These are phyloP conservation scores for Aphelocoma coerulescens DNA, from an alignment of 2,113 vertebrate genomes.

Conservation along the genomic window DNA sequence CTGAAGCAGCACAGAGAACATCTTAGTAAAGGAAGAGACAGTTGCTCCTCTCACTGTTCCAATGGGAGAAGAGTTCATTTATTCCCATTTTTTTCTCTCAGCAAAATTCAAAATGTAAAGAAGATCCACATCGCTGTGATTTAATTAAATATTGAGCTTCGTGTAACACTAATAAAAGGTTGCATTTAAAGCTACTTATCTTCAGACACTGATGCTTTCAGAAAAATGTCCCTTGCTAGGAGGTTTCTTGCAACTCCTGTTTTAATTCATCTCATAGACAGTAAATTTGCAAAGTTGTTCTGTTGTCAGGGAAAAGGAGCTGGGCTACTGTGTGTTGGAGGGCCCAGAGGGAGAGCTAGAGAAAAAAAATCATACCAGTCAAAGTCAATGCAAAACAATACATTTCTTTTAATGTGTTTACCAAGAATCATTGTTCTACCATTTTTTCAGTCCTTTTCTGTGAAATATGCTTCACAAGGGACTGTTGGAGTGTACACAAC, in stretches of 20 bases:
- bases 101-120: neutral
- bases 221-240: neutral
- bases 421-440: neutral
- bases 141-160: neutral
- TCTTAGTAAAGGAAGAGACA: neutral
- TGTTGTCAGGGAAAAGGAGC: neutral
- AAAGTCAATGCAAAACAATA: neutral
- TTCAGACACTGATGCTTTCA: neutral
- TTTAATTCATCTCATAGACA: neutral
- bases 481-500: neutral
- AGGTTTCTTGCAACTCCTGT: neutral
- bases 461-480: neutral
- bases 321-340: neutral
- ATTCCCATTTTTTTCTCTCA: neutral
- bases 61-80: neutral
- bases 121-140: neutral
- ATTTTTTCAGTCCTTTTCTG: neutral
- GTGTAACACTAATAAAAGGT: neutral
- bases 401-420: neutral
- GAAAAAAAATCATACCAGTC: neutral
- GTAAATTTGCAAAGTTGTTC: neutral
- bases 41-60: neutral
- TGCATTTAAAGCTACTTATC: neutral
- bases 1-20: neutral
- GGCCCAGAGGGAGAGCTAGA: neutral